Conservation (phyloP, 2,113 vertebrate species). For the Geococcyx californianus region DNA sequence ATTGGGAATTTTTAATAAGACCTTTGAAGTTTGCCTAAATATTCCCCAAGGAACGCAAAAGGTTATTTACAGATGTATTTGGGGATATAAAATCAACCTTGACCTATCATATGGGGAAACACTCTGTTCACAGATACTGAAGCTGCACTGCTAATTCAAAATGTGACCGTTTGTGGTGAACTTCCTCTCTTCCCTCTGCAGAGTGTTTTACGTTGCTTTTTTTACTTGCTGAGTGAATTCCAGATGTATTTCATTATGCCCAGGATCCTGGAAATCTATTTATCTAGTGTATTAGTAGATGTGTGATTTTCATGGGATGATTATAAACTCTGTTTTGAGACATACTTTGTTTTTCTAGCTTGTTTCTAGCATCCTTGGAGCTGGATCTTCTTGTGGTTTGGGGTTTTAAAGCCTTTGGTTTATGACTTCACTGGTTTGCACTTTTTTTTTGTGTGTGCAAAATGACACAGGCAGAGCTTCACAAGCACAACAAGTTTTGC, state of each 20-base stretch:
- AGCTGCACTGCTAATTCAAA: not conserved
- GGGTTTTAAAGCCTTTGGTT: not conserved
- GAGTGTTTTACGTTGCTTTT: not conserved
- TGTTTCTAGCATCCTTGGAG: not conserved
- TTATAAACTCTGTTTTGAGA: not conserved
- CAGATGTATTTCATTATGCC: not conserved
- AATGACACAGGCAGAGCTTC: not conserved
- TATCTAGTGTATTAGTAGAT: not conserved
- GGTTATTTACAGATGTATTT: not conserved
- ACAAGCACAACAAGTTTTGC: not conserved
- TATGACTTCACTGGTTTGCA: not conserved
- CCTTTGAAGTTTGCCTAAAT: not conserved
- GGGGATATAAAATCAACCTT: not conserved
- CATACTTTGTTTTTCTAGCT: not conserved
- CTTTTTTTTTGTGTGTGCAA: not conserved
- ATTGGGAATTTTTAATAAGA: not conserved
- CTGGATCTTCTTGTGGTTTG: not conserved
- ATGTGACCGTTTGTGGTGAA: not conserved
- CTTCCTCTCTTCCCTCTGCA: not conserved
- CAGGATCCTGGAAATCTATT: not conserved
- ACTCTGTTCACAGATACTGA: not conserved
- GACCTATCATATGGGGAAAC: not conserved
- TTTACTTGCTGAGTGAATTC: not conserved
- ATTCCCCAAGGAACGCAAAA: not conserved
- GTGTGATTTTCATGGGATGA: not conserved